Evolutionary conservation across 2,113 vertebrate genomes (phyloP), one percentile per base, ranked within the genome.

Genomic region (Mustela nigripes): DNA sequence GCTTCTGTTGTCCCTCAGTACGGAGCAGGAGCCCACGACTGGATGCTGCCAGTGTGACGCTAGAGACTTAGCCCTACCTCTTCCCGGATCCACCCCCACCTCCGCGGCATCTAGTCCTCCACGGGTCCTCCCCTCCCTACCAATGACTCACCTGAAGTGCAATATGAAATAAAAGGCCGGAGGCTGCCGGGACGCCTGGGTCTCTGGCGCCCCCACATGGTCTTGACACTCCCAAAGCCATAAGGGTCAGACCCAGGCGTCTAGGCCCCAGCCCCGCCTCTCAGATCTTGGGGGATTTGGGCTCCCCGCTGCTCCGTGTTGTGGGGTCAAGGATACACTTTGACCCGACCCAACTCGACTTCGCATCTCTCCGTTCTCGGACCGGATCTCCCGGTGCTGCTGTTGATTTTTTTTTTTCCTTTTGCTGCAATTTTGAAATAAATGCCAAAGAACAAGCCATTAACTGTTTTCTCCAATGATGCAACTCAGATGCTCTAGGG

Each of bases 21-120:
- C 0, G 99, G 99, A 97, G 97, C 98, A 1, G 98, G n/a, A 21
- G 39, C 45, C 2, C 99, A 99, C 11, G 98, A 99, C 19, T 99
- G 99, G 99, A 98, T 98, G 0, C 97, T 99, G 0, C 88, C 98
- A 21, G 99, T 99, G 24, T 99, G 97, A 98, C 1, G 10, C 33
- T 36, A 6, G 7, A n/a, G n/a, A 5, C 69, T 3, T 1, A 7
- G 39, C 19, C 1, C 11, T 6, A 3, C 36, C 42, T 18, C 26
- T 31, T 65, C 31, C 62, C 6, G 10, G 80, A 89, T 26, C 94
- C 24, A 2, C 45, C 0, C 65, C 89, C 11, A 1, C 45, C 0
- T 5, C 58, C 89, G 7, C 7, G 26, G 74, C 79, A 22, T 45
- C 42, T 19, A 14, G n/a, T 9, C 63, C 22, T 22, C 7, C 21